Evolutionary conservation across 2,113 vertebrate species (phyloP).

Genomic region (Saguinus midas): DNA sequence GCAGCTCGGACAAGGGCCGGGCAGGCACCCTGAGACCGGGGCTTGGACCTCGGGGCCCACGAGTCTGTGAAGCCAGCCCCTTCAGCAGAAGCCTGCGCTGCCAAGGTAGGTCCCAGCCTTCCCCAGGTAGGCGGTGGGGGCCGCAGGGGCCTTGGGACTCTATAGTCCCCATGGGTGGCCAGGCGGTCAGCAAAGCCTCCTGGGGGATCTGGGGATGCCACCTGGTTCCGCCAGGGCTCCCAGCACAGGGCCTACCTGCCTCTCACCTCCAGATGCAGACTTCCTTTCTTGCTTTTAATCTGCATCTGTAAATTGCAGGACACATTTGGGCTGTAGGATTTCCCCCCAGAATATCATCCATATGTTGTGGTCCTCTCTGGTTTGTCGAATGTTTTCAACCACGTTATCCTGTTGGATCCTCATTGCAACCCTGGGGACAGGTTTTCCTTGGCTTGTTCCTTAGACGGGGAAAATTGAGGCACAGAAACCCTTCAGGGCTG

Average conservation of each 20-base stretch:
- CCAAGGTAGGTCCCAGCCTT: slow-evolving; percentile 85
- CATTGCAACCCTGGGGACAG: too few relatives aligned
- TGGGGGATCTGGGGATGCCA: not conserved
- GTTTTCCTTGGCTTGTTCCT: not conserved
- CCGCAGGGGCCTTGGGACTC: not conserved
- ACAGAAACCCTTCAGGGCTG: not conserved
- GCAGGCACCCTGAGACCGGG: slow-evolving; percentile 81
- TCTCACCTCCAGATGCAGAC: not conserved
- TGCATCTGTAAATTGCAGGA: not conserved
- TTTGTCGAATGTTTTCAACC: not conserved
- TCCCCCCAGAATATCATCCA: accelerated
- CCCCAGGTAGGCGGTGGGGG: not conserved
- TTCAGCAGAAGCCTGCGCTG: slow-evolving; percentile 87
- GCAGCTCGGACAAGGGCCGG: slow-evolving; percentile 85
- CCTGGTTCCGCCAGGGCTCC: not conserved
- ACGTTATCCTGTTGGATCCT: accelerated
- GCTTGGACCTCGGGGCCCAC: slow-evolving; percentile 83
- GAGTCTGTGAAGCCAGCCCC: slow-evolving; percentile 92
- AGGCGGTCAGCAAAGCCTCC: not conserved
- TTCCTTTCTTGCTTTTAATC: not conserved
- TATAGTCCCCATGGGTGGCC: not conserved
- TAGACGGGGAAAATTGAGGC: not conserved
- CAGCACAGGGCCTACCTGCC: not conserved
- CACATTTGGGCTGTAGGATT: not conserved
- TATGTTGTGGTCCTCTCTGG: not conserved